Conservation (phyloP, 2,888 invertebrate species). For the Amphipyra berbera region DNA sequence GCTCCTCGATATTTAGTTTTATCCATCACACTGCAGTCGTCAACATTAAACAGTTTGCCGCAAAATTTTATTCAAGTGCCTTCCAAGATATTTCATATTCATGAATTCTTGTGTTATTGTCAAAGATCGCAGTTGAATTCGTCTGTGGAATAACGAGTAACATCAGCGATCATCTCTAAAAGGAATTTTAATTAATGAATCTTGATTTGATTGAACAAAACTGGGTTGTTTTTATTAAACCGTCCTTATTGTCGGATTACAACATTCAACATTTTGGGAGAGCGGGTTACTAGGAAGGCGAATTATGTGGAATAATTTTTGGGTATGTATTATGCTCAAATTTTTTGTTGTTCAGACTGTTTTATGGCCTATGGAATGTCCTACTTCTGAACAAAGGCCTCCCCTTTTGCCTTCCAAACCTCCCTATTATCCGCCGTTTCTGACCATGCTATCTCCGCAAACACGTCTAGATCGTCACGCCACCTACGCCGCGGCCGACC, state of each 20-base stretch:
- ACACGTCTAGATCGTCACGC: no score
- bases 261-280: background rate
- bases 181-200: slow-evolving; percentile 35
- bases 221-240: slow-evolving; percentile 28
- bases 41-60: slow-evolving; percentile 39
- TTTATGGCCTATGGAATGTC: no score
- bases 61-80: slow-evolving; percentile 33
- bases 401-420: no score
- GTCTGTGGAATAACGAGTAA: slow-evolving; percentile 17
- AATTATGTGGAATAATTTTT: no score
- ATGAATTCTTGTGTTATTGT: slow-evolving; percentile 32
- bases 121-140: slow-evolving; percentile 21
- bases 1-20: slow-evolving; percentile 30
- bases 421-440: no score
- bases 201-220: slow-evolving; percentile 30
- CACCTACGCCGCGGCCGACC: no score
- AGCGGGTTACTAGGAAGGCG: no score
- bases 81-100: slow-evolving; percentile 31
- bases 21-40: slow-evolving; percentile 46
- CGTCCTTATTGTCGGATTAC: slow-evolving; percentile 17
- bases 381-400: no score
- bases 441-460: no score
- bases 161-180: slow-evolving; percentile 11
- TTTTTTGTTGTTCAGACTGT: no score
- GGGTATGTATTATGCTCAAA: no score